Conservation (phyloP, 2,888 invertebrate species). For the Erebia ligea region DNA sequence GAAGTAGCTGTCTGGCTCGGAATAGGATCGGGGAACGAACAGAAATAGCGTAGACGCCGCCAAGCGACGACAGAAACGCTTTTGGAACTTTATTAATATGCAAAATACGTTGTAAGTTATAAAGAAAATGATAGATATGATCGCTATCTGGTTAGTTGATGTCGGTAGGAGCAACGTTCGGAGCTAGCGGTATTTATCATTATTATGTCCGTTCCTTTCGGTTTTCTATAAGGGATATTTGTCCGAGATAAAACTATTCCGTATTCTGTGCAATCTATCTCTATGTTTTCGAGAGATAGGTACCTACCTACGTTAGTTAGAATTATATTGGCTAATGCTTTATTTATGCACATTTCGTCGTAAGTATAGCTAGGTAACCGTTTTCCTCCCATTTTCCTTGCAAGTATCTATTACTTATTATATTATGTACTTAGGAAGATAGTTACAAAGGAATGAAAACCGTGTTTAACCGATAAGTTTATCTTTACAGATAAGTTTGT, state of each 20-base stretch:
- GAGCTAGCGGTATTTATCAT: no score
- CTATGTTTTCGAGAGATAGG: background rate
- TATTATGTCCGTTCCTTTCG: no score
- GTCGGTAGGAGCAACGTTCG: background rate
- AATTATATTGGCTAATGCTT: no score
- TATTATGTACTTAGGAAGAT: background rate
- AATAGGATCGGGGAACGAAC: conserved; percentile 44
- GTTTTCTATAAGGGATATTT: no score
- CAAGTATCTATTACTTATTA: no score
- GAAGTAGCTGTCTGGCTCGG: conserved; percentile 47
- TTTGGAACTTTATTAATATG: conserved; percentile 50
- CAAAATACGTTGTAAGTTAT: conserved; percentile 35
- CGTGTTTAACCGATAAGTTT: conserved; percentile 14
- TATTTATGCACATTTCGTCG: no score
- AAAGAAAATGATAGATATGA: background rate
- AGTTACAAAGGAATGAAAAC: background rate
- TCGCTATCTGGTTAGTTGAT: background rate
- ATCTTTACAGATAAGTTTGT: conserved; percentile 19
- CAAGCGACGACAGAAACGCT: conserved; percentile 41
- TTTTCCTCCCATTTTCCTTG: no score
- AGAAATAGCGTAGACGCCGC: conserved; percentile 51
- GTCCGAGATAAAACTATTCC: no score
- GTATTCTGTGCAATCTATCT: no score
- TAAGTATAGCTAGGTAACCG: no score
- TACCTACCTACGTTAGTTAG: background rate